A percentile compares a stretch with the other conserved stretches of the same genome.
Conservation (phyloP, 2,888 invertebrate species). For the Dynastes grantii region DNA sequence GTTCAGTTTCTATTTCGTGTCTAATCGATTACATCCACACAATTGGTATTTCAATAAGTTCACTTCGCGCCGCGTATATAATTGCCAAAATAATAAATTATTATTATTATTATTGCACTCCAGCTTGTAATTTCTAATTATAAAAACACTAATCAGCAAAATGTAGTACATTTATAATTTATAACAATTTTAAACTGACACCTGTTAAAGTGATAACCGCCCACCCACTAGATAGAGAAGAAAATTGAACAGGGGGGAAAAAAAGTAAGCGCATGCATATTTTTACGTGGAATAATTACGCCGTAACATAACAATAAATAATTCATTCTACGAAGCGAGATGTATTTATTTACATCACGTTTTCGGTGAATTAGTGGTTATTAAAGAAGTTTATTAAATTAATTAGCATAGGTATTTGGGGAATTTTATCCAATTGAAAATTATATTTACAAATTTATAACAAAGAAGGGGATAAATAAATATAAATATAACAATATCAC, state of each 20-base stretch:
- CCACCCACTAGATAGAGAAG: not conserved
- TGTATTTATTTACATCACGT: not conserved
- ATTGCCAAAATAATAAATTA: not conserved
- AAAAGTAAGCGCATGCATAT: not conserved
- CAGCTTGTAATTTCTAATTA: not conserved
- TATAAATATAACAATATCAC: too few species aligned
- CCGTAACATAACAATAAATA: not conserved
- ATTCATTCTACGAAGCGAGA: not conserved
- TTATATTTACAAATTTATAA: too few species aligned
- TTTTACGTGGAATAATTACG: not conserved
- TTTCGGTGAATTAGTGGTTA: too few species aligned
- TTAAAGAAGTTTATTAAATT: too few species aligned
- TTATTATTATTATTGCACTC: not conserved
- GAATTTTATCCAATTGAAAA: too few species aligned
- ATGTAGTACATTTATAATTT: not conserved
- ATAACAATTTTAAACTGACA: not conserved
- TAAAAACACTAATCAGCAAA: not conserved
- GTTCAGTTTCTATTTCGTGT: slow-evolving; percentile 6
- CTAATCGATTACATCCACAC: not conserved
- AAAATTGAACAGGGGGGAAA: not conserved
- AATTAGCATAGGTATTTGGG: too few species aligned
- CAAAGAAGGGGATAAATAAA: too few species aligned
- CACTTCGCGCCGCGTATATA: not conserved
- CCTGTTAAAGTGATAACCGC: not conserved
- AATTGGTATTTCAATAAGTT: too few species aligned